Evolutionary conservation across 1,140 invertebrate genomes (phyloP), one percentile per base, ranked within the genome.

Genomic region (Cephus cinctus): DNA sequence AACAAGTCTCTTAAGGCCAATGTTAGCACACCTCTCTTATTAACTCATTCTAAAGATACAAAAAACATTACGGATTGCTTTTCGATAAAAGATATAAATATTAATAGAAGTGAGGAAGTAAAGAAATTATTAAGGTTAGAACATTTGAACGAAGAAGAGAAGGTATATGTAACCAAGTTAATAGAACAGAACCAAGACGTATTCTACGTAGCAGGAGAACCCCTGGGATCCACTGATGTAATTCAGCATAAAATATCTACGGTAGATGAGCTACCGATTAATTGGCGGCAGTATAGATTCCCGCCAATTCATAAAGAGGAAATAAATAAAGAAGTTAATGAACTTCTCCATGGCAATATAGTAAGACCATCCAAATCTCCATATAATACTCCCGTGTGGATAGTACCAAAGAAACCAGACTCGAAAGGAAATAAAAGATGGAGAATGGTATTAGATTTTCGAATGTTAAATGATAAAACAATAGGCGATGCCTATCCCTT

Each of bases 401-500:
- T 61, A 23, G 54, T 60, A 8, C 61, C 59, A 38, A 68, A 71
- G 43, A 71, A 67, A 38, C 4, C 22, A 5, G 63, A 68, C 31
- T 41, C 56, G 5, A 53, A 52, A 15, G 60, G 57, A 16, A 51
- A 65, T 53, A 45, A 19, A 20, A 69, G 61, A 56, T 73, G 66
- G 61, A 34, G 69, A 36, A 16, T 74, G 6, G 64, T 66, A 3
- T 57, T 73, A 6, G 67, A 73, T 48, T 75, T 61, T 42, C 31
- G 63, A 14, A 59, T 61, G 57, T 43, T 73, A 14, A 77, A 75
- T 48, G 52, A 68, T 8, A 47, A 57, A 12, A 73, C 63, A 1
- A 53, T 70, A 3, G 53, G 45, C 14, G 65, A 73, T n/a, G 43
- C 21, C 22, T 81, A 69, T 59, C 81, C 80, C 1, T 48, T 84